phyloP scores from a whole-genome alignment of 2,797 vertebrate genomes.

The Rhadinocentrus ornatus region DNA sequence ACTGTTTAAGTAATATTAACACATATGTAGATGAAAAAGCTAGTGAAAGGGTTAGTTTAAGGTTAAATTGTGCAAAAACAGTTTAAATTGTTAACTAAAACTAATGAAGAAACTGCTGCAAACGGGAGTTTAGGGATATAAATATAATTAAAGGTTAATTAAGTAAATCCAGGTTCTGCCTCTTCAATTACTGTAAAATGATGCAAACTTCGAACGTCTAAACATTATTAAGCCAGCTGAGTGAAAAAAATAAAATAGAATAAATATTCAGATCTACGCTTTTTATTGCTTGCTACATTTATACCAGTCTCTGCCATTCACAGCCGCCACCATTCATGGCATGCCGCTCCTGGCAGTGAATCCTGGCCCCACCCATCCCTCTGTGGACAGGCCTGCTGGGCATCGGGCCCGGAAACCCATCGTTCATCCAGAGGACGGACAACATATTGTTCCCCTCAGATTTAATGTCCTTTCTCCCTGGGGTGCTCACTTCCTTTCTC shows the following conservation, averaged over 20 bases:
- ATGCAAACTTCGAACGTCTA: neutral
- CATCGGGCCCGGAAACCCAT: conserved; percentile 70
- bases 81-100: neutral
- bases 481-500: conserved; percentile 74
- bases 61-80: neutral
- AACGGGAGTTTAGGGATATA: neutral
- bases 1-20: neutral
- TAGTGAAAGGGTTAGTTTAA: neutral
- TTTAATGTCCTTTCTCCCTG: conserved; percentile 78
- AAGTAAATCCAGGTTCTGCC: neutral
- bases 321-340: conserved; percentile 25
- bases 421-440: conserved; percentile 77
- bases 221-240: neutral
- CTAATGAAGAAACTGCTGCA: neutral
- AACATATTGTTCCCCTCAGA: conserved; percentile 84
- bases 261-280: neutral
- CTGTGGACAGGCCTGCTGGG: conserved; percentile 59
- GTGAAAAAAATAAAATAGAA: no score
- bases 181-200: neutral
- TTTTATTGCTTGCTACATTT: conserved; percentile 30
- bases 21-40: neutral
- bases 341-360: conserved; percentile 46
- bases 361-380: conserved; percentile 40
- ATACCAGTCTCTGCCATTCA: conserved; percentile 41
- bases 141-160: neutral